Conservation (phyloP, 2,113 vertebrate species). For the Bolborhynchus lineola region DNA sequence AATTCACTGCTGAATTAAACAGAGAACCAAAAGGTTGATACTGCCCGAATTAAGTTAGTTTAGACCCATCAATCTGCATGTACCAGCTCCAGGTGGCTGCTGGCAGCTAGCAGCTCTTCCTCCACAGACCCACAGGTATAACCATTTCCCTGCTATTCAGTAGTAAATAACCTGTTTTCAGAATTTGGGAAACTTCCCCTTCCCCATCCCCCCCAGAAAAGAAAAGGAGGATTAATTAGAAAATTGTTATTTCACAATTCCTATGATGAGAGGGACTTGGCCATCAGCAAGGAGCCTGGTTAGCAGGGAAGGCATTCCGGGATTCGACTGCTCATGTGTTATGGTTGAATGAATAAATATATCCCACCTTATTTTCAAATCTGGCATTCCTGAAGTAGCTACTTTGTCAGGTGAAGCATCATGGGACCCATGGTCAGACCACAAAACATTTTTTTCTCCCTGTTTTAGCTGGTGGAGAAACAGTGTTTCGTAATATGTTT, state of each 20-base stretch:
- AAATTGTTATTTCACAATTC: constrained; percentile 19
- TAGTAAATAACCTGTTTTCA: constrained; percentile 53
- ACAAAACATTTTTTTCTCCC: constrained; percentile 24
- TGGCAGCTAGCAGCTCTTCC: not conserved
- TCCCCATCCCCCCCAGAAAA: not conserved
- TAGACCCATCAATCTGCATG: not conserved
- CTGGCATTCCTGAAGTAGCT: constrained; percentile 23
- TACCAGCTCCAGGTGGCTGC: not conserved
- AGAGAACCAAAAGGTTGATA: not conserved
- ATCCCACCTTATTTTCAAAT: constrained; percentile 35
- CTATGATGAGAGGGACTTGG: not conserved
- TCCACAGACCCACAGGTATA: not conserved
- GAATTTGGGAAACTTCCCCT: not conserved
- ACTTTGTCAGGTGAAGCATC: constrained; percentile 32
- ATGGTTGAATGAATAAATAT: constrained; percentile 18
- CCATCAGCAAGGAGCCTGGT: not conserved
- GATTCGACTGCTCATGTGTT: not conserved
- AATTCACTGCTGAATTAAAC: not conserved
- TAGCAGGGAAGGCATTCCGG: not conserved
- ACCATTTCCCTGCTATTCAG: not conserved
- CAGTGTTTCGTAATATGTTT: not conserved
- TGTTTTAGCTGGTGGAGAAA: constrained; percentile 26
- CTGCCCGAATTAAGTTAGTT: not conserved
- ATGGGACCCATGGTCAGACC: constrained; percentile 37
- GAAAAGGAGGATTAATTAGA: not conserved